A percentile compares a stretch with the other conserved stretches of the same genome.
These are phyloP conservation scores for Agonopterix subpropinquella DNA, from an alignment of 2,888 invertebrate genomes.

Conservation along the genomic window DNA sequence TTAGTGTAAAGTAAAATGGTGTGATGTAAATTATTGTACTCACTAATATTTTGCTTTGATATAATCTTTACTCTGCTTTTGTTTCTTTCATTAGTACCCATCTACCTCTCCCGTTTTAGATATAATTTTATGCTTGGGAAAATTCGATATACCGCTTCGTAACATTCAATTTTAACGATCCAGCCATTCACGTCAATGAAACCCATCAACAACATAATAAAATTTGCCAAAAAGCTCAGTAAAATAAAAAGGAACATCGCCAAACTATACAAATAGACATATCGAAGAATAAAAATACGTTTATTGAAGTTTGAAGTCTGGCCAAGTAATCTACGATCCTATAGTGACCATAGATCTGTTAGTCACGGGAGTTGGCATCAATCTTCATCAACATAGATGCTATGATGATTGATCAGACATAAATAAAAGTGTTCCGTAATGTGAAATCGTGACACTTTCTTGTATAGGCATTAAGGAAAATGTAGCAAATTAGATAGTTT, in stretches of 20 bases:
- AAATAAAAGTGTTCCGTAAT: conserved; percentile 4
- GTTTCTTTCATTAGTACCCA: too few species aligned
- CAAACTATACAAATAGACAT: conserved; percentile 15
- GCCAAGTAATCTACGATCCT: conserved; percentile 47
- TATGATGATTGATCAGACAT: conserved; percentile 24
- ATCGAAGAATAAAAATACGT: conserved; percentile 31
- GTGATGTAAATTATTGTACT: too few species aligned
- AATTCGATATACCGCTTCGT: too few species aligned
- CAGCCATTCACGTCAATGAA: conserved; percentile 4
- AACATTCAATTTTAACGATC: too few species aligned
- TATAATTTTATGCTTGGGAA: too few species aligned
- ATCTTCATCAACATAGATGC: conserved; percentile 10
- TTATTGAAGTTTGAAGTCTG: conserved; percentile 47
- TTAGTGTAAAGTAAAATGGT: too few species aligned
- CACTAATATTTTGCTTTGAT: too few species aligned
- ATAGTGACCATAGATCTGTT: conserved; percentile 30
- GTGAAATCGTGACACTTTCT: too few species aligned
- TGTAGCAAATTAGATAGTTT: too few species aligned
- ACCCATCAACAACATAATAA: conserved; percentile 7
- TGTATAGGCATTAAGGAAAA: too few species aligned
- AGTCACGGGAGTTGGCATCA: conserved; percentile 32
- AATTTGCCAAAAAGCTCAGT: conserved; percentile 12
- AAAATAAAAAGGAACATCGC: conserved; percentile 25
- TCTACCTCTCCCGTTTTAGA: too few species aligned
- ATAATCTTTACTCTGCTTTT: too few species aligned